phyloP scores from a whole-genome alignment of 2,888 invertebrate species.

The Heliconius charithonia region DNA sequence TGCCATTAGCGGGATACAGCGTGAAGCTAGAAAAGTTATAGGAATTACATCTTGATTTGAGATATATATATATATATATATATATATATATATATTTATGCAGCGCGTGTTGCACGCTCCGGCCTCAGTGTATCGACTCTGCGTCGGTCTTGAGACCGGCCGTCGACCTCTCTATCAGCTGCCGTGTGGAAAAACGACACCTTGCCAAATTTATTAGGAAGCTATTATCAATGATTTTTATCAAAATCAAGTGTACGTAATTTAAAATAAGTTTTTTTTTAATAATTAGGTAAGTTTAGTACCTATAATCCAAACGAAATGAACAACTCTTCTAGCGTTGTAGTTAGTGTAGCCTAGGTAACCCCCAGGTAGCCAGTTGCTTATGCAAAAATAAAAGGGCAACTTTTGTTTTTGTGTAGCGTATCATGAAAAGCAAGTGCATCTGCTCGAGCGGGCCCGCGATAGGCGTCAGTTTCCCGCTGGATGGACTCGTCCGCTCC shows the following conservation, averaged over 20 bases:
- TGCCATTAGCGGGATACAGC: no score
- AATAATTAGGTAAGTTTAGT: no score
- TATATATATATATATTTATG: no score
- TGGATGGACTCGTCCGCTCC: slow-evolving; percentile 13
- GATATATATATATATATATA: no score
- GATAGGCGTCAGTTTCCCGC: slow-evolving; percentile 6
- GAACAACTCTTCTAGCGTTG: background rate
- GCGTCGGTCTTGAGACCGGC: background rate
- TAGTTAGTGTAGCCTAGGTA: background rate
- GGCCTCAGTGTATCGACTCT: background rate
- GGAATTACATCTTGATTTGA: no score
- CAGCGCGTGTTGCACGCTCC: background rate
- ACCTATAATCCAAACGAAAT: background rate
- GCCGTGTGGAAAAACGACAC: background rate
- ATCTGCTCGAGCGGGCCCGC: slow-evolving; percentile 19
- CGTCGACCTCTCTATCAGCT: background rate
- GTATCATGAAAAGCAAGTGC: slow-evolving; percentile 12
- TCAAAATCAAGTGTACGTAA: no score
- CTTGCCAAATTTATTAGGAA: no score
- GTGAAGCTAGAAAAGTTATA: no score
- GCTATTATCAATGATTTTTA: no score
- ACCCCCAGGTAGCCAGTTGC: no score
- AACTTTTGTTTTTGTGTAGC: background rate
- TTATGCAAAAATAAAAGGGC: slow-evolving; percentile 2
- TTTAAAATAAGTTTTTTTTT: no score